A percentile compares a stretch with the other conserved stretches of the same genome.
phyloP scores from a whole-genome alignment of 2,113 vertebrate species.

The Anas platyrhynchos region DNA sequence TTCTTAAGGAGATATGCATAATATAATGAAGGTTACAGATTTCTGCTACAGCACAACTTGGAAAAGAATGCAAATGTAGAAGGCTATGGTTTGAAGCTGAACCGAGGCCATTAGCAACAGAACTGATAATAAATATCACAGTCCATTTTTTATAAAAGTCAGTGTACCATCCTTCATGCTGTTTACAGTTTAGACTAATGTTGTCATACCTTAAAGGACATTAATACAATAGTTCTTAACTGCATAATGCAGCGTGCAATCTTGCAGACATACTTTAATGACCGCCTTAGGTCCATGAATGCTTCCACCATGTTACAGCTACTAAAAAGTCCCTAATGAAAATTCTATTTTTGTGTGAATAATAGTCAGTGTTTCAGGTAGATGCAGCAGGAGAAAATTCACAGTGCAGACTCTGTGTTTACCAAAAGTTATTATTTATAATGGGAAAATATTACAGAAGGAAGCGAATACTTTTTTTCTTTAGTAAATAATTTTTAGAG shows the following conservation, averaged over 20 bases:
- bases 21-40: background rate
- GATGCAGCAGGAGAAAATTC: background rate
- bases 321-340: conserved; percentile 53
- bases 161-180: conserved; percentile 15
- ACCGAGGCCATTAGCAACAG: background rate
- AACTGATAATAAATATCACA: conserved; percentile 30
- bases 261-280: conserved; percentile 37
- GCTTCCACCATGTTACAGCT: background rate
- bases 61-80: background rate
- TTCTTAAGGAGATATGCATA: background rate
- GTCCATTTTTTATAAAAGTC: conserved; percentile 53
- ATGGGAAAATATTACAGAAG: background rate
- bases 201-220: conserved; percentile 62
- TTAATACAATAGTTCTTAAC: conserved; percentile 46
- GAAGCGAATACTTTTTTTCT: rapidly evolving
- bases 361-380: background rate
- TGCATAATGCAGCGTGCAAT: conserved; percentile 56
- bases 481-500: background rate
- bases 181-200: conserved; percentile 34
- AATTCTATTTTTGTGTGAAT: conserved; percentile 21
- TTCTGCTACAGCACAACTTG: background rate
- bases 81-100: background rate
- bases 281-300: conserved; percentile 34
- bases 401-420: background rate
- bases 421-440: background rate